Base-by-base conservation (phyloP, 1,140 invertebrate genomes). In the Zaprionus taronus region DNA sequence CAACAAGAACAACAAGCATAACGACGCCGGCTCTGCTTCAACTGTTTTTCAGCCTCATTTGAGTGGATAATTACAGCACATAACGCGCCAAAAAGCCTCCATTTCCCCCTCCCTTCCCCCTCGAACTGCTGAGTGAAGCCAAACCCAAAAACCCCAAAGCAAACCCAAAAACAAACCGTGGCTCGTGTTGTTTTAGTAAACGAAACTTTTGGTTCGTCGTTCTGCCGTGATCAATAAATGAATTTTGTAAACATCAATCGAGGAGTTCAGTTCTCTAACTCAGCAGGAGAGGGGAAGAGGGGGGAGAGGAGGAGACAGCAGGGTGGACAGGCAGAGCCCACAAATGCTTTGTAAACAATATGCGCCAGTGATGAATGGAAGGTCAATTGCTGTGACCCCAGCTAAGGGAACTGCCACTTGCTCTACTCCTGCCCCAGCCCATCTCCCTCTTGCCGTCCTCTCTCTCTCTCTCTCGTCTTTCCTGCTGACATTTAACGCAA, bases 191-290 rank as follows among this genome's bases (percentile, higher is more conserved):
- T 87, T 89, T 77, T 60, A 68, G 84, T 90, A 87, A 89, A 66
- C 72, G 14, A 89, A 87, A 87, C 69, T 71, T 74, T 60, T 66
- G 47, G 38, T 47, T 12, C 20, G n/a, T 20, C 41, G 6, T 17
- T 26, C 49, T 26, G 36, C n/a, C 72, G 74, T 75, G 89, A 89
- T 87, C 84, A 87, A 89, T 89, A 89, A 87, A 77, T 80, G 87
- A 84, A 87, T 84, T 80, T 80, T 80, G 85, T 87, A 87, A 87
- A 87, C 84, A 87, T 87, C 81, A 81, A 81, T 89, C 77, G 80
- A 69, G 55, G 51, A 49, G 58, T 55, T 57, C 57, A 78, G 70
- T n/a, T 51, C 24, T 22, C 64, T 44, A n/a, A 24, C 36, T 62
- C 22, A 62, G 28, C 41, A 63, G 14, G 41, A 17, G 38, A 20